These are phyloP conservation scores for Tuta absoluta DNA, from an alignment of 2,888 invertebrate species.

Conservation along the genomic window DNA sequence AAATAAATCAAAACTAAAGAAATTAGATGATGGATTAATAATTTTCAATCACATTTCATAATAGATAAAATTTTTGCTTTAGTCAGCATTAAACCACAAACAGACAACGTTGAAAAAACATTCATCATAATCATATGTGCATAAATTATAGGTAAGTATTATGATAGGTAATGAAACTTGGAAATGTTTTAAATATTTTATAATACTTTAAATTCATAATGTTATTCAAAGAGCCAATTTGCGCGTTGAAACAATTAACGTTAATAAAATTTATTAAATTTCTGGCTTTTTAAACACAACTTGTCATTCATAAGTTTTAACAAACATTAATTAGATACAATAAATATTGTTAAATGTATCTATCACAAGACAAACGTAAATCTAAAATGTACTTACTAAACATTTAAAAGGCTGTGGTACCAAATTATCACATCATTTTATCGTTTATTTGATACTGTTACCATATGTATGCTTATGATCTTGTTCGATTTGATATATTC, in stretches of 20 bases:
- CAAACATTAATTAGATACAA: slow-evolving; percentile 17
- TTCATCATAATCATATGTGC: slow-evolving; percentile 4
- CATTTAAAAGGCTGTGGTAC: slow-evolving; percentile 25
- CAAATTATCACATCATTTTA: neutral
- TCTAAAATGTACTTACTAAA: slow-evolving; percentile 23
- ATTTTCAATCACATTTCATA: too few species aligned
- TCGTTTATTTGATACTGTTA: neutral
- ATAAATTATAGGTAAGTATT: neutral
- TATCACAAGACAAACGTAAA: slow-evolving; percentile 18
- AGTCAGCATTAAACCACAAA: neutral
- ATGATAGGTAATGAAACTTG: neutral
- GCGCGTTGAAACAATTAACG: slow-evolving; percentile 16
- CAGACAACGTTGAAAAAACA: slow-evolving; percentile 8
- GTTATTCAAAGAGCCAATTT: slow-evolving; percentile 13
- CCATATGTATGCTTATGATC: neutral
- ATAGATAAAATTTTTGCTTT: too few species aligned
- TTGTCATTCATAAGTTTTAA: slow-evolving; percentile 19
- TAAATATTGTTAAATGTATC: slow-evolving; percentile 25
- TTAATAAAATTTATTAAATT: slow-evolving; percentile 15
- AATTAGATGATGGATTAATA: too few species aligned
- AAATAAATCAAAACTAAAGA: too few species aligned
- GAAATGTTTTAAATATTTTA: slow-evolving; percentile 33
- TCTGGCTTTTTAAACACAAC: slow-evolving; percentile 18
- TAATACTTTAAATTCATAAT: slow-evolving; percentile 24
- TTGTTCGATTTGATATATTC: too few species aligned